Evolutionary conservation across 35 echinoderm and acorn worm genomes (phyloP).

Genomic region (Strongylocentrotus purpuratus): DNA sequence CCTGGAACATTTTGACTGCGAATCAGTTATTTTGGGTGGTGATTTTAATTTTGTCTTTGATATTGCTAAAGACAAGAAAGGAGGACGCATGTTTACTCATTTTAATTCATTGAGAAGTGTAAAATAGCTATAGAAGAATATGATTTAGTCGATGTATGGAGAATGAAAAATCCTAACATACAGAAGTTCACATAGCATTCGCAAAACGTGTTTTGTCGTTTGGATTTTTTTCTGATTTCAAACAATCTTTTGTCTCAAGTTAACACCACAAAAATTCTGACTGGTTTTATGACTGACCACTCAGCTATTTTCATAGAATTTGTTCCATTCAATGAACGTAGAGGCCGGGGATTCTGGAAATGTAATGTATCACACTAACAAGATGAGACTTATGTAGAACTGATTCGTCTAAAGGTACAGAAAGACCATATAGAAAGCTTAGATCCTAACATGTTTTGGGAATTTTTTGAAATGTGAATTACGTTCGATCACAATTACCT

Average conservation of each 20-base stretch:
- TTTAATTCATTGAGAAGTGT: background rate
- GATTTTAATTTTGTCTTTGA: background rate
- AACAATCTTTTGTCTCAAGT: background rate
- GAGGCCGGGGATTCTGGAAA: slow-evolving; percentile 52
- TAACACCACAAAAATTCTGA: slow-evolving; percentile 18
- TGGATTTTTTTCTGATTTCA: slow-evolving; percentile 54
- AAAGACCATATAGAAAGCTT: background rate
- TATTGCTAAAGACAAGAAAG: slow-evolving; percentile 33
- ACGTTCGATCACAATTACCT: no score
- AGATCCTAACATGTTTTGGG: no score
- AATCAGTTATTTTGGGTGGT: slow-evolving; percentile 51
- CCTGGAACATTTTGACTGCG: background rate
- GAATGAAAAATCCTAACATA: slow-evolving; percentile 21
- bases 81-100: slow-evolving; percentile 14
- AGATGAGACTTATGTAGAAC: slow-evolving; percentile 7
- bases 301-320: slow-evolving; percentile 45
- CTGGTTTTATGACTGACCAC: no score
- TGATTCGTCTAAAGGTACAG: background rate
- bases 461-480: no score
- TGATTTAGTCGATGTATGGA: slow-evolving; percentile 37
- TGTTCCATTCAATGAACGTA: background rate
- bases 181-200: background rate
- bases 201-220: slow-evolving; percentile 33
- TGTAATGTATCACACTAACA: slow-evolving; percentile 34
- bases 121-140: background rate